Percentiles rank a stretch among this genome's conserved stretches.
phyloP scores from a whole-genome alignment of 2,797 vertebrate genomes.

The Urosaurus nigricauda region DNA sequence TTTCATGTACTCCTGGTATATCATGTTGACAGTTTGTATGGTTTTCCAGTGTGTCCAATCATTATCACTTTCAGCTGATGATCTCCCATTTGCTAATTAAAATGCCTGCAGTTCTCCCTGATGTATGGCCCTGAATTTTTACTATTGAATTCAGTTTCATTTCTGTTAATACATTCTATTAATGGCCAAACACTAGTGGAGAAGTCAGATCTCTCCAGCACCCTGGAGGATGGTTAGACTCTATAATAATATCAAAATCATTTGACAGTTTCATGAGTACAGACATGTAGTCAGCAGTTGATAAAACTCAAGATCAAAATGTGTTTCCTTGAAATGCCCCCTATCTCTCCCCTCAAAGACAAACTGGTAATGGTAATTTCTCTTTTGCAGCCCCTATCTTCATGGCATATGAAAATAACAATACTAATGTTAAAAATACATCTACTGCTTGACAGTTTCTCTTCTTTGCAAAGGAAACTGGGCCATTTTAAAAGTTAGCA shows the following conservation, averaged over 20 bases:
- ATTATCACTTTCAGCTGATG: not conserved
- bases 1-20: not conserved
- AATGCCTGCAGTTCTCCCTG: not conserved
- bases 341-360: too few relatives aligned
- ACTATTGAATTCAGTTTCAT: not conserved
- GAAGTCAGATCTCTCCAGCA: not conserved
- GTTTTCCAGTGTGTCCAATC: not conserved
- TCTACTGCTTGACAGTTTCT: not conserved
- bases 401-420: not conserved
- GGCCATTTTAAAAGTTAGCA: not conserved
- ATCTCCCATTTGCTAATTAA: not conserved
- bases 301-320: too few relatives aligned
- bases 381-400: not conserved
- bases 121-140: not conserved
- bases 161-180: too few relatives aligned
- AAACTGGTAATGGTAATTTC: not conserved
- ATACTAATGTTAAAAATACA: not conserved
- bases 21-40: not conserved
- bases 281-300: not conserved
- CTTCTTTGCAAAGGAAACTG: not conserved
- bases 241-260: not conserved
- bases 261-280: not conserved
- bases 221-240: not conserved
- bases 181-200: not conserved
- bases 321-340: not conserved